Evolutionary conservation across 2,888 invertebrate species (phyloP).

Genomic region (Thalpophila matura): DNA sequence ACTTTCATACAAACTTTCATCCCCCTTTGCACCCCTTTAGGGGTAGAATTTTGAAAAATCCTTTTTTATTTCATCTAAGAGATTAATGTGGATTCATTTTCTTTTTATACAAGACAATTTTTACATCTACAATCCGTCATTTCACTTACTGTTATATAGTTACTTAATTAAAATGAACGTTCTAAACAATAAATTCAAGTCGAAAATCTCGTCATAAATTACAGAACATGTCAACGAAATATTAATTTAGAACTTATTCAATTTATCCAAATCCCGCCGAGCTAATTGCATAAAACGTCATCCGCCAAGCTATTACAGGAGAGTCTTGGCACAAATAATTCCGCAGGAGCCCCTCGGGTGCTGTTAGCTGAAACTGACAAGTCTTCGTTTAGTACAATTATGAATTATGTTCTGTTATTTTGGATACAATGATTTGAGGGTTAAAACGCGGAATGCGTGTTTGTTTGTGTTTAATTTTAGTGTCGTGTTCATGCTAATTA

Average conservation of each 20-base stretch:
- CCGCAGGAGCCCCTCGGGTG: slow-evolving; percentile 62
- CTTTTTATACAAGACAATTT: no score
- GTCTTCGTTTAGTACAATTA: slow-evolving; percentile 50
- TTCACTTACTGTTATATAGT: no score
- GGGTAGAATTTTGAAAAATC: no score
- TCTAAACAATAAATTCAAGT: neutral
- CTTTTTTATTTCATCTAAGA: no score
- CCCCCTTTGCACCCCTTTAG: no score
- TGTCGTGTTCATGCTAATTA: no score
- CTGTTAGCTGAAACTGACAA: slow-evolving; percentile 67
- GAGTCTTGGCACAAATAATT: slow-evolving; percentile 67
- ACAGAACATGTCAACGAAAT: neutral
- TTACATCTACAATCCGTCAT: no score
- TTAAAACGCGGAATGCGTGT: slow-evolving; percentile 2
- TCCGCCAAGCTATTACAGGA: slow-evolving; percentile 69
- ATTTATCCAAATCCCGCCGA: slow-evolving; percentile 47
- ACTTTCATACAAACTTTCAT: no score
- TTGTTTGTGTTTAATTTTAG: neutral
- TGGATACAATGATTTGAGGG: slow-evolving; percentile 13
- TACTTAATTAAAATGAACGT: no score
- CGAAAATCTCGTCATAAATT: neutral
- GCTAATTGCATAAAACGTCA: slow-evolving; percentile 75
- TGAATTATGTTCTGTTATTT: slow-evolving; percentile 47
- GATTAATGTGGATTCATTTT: no score
- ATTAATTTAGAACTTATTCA: slow-evolving; percentile 35